These are phyloP conservation scores for Pogonomyrmex barbatus DNA, from an alignment of 1,140 invertebrate species.

Conservation along the genomic window DNA sequence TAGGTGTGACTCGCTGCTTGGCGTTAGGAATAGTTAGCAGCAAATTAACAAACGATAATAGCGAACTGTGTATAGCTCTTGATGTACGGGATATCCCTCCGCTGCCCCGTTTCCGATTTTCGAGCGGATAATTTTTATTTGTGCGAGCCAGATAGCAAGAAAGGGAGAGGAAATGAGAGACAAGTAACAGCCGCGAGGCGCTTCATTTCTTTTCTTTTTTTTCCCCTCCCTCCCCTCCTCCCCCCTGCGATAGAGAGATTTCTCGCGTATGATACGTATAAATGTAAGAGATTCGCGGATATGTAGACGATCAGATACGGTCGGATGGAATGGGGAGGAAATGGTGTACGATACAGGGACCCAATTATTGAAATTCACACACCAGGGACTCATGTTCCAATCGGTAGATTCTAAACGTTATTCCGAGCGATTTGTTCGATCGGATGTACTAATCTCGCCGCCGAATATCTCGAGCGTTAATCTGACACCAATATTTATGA, in stretches of 20 bases:
- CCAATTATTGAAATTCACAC: constrained; percentile 69
- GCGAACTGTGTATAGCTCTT: constrained; percentile 77
- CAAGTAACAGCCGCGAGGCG: not conserved
- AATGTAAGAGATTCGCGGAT: constrained; percentile 31
- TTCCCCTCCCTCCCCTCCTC: not conserved
- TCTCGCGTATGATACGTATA: constrained; percentile 17
- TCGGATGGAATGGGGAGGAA: constrained; percentile 48
- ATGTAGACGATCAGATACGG: constrained; percentile 28
- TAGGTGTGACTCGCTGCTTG: constrained; percentile 74
- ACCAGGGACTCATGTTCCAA: constrained; percentile 71
- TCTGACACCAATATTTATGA: constrained; percentile 22
- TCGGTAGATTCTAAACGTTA: constrained; percentile 62
- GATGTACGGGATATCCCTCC: constrained; percentile 63
- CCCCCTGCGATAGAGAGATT: constrained; percentile 42
- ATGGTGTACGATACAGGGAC: constrained; percentile 73
- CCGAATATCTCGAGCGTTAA: constrained; percentile 2
- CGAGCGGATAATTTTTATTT: constrained; percentile 61
- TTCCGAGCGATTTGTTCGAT: constrained; percentile 14
- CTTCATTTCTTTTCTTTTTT: constrained; percentile 43
- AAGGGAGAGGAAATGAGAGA: constrained; percentile 7
- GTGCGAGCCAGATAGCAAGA: constrained; percentile 47
- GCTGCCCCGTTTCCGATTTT: constrained; percentile 25
- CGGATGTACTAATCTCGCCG: constrained; percentile 1
- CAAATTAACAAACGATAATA: constrained; percentile 75
- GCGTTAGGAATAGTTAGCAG: constrained; percentile 76